A percentile compares a stretch with the other conserved stretches of the same genome.
Conservation (phyloP, 2,113 vertebrate genomes). For the Nymphicus hollandicus region DNA sequence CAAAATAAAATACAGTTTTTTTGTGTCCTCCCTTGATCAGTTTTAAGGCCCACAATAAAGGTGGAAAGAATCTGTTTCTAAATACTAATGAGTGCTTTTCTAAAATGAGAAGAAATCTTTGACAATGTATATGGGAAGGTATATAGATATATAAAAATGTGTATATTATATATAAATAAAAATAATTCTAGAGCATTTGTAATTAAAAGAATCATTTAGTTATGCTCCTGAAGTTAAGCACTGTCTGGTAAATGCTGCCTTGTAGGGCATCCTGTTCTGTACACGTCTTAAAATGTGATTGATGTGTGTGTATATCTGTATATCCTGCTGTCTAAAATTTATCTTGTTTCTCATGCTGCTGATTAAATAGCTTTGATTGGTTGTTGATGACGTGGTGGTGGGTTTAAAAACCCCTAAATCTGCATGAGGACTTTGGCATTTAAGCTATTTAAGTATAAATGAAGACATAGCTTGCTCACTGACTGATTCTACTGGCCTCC, state of each 20-base stretch:
- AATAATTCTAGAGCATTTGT: not conserved
- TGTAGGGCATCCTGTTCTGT: not conserved
- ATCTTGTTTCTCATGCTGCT: not conserved
- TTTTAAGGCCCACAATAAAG: constrained; percentile 41
- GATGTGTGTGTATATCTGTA: not conserved
- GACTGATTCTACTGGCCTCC: not conserved
- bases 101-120: not conserved
- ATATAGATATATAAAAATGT: not conserved
- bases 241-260: rapidly evolving
- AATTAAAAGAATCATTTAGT: not conserved
- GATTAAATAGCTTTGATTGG: not conserved
- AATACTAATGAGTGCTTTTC: constrained; percentile 25
- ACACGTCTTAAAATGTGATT: rapidly evolving
- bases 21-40: constrained; percentile 37
- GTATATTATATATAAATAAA: not conserved
- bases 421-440: not conserved
- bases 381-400: not conserved
- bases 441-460: constrained; percentile 20
- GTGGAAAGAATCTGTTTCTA: not conserved
- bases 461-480: constrained; percentile 16
- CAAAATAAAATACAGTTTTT: constrained; percentile 38
- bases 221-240: not conserved
- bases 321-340: not conserved
- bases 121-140: not conserved
- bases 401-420: not conserved